phyloP scores from a whole-genome alignment of 2,888 invertebrate species.

The Lissonota sp. region DNA sequence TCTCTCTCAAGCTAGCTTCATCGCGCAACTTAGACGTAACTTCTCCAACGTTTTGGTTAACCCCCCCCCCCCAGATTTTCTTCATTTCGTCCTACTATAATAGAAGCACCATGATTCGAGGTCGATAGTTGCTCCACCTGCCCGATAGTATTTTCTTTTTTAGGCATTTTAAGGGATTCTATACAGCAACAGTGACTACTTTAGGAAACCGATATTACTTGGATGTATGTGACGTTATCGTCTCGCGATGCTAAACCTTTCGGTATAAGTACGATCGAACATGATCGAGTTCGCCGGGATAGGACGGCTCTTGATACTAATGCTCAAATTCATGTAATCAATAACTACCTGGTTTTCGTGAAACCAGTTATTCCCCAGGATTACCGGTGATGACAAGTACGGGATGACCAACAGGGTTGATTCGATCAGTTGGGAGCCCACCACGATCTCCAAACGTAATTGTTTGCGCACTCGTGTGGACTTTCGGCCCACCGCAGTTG shows the following conservation, averaged over 20 bases:
- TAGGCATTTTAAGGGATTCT: too few species aligned
- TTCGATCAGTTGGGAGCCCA: constrained; percentile 1
- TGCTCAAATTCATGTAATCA: constrained; percentile 18
- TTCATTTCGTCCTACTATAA: too few species aligned
- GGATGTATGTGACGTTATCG: constrained; percentile 31
- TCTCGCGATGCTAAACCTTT: not conserved
- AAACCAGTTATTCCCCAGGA: constrained; percentile 59
- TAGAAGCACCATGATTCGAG: too few species aligned
- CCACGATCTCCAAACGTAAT: constrained; percentile 31
- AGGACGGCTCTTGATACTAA: constrained; percentile 11
- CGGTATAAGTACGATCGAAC: constrained; percentile 10
- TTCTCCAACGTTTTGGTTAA: too few species aligned
- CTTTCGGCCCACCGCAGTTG: constrained; percentile 56
- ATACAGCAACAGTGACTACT: too few species aligned
- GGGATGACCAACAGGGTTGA: constrained; percentile 46
- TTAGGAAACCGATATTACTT: constrained; percentile 17
- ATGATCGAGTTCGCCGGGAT: not conserved
- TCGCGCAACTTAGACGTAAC: too few species aligned
- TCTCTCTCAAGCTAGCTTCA: too few species aligned
- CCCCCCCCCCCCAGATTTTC: too few species aligned
- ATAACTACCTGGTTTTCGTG: constrained; percentile 3
- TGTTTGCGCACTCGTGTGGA: constrained; percentile 48
- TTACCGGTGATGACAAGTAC: constrained; percentile 34
- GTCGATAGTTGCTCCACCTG: too few species aligned
- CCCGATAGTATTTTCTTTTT: too few species aligned